These are phyloP conservation scores for Percopsis transmontana DNA, from an alignment of 2,113 vertebrate species.

Conservation along the genomic window DNA sequence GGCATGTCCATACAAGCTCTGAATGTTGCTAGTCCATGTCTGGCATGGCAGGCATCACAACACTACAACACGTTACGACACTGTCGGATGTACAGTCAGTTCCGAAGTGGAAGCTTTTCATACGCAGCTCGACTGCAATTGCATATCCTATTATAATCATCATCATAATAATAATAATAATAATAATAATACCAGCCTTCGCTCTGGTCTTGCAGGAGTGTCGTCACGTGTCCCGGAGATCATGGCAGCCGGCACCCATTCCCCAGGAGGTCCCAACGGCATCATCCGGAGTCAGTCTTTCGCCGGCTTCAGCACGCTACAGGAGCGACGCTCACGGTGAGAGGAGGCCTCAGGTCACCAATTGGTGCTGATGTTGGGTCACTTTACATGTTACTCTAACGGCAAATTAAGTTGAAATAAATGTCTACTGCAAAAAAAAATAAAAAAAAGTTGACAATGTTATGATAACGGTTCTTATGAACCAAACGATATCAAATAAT, in stretches of 20 bases:
- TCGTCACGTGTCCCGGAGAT: constrained; percentile 88
- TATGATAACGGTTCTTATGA: too few species aligned
- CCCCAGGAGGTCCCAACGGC: constrained; percentile 95
- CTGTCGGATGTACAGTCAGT: constrained; percentile 14
- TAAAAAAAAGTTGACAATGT: too few species aligned
- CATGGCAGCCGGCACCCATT: constrained; percentile 94
- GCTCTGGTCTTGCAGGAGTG: constrained; percentile 79
- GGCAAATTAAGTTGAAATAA: not conserved
- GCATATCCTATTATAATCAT: not conserved
- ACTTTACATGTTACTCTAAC: constrained; percentile 5
- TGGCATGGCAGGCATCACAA: constrained; percentile 13
- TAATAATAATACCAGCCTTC: constrained; percentile 1
- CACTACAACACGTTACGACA: constrained; percentile 2
- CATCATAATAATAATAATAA: not conserved
- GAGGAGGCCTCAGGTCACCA: constrained; percentile 11
- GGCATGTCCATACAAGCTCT: constrained; percentile 51
- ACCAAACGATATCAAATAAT: too few species aligned
- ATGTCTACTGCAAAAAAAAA: not conserved
- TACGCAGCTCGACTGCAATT: too few species aligned
- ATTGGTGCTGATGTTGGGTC: not conserved
- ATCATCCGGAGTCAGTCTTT: constrained; percentile 99
- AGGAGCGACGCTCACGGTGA: constrained; percentile 93
- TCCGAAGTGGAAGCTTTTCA: too few species aligned
- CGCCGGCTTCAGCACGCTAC: constrained; percentile 94
- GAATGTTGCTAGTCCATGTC: constrained; percentile 54